Evolutionary conservation across 2,888 invertebrate genomes (phyloP), one percentile per base, ranked within the genome.

Genomic region (Xestoiulus laeticollis): DNA sequence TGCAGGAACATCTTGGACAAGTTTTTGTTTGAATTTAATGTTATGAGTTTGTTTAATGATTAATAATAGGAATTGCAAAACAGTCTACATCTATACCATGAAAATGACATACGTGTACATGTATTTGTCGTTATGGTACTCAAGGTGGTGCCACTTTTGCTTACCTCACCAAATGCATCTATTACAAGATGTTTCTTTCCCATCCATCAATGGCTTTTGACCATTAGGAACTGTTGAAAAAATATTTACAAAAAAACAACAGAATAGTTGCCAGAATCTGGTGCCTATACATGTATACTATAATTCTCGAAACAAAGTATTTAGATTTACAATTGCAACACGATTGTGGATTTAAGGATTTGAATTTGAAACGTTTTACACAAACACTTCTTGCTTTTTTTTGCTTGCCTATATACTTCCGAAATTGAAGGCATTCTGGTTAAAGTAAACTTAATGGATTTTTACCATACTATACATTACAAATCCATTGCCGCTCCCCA

Each of bases 351-450:
- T 68, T 68, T 68, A 68, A 1, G 53, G 26, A 26, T 68, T 22
- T 68, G 68, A 68, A 68, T 68, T 68, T n/a, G 22, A 26, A 68
- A 68, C 22, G 68, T 68, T 68, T n/a, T 68, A 68, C 68, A 22
- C 22, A 26, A 26, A n/a, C 22, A 22, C 68, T 12, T n/a, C n/a
- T 26, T 68, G 68, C 68, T 68, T 68, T 22, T n/a, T n/a, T 48
- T 68, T 26, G 26, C 22, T 26, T n/a, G 26, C 68, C 68, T 68
- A 68, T n/a, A n/a, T 38, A 38, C 22, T 68, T 68, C 68, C 68
- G n/a, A 26, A 26, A 68, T 68, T 26, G 68, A 68, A 68, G 68
- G 22, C 68, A 8, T n/a, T 22, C 22, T 68, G 22, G 22, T 68
- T n/a, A 68, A 68, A 68, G 0, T 68, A 22, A 53, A 22, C 26